Conservation (phyloP, 2,797 vertebrate species). For the Epinephelus malabaricus region DNA sequence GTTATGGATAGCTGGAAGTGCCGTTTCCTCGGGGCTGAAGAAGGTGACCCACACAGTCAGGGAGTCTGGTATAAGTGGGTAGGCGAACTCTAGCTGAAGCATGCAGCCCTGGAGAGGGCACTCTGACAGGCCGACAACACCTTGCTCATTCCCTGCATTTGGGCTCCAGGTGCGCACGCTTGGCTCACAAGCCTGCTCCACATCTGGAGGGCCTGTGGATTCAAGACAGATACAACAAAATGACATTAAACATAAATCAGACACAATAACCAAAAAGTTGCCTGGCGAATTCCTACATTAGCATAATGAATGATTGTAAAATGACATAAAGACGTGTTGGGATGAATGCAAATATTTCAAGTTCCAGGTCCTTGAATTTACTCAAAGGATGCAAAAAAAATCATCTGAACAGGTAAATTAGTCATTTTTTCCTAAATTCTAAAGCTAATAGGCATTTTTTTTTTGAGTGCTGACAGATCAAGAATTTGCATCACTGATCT, state of each 20-base stretch:
- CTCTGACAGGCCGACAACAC: constrained; percentile 88
- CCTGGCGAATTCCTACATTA: neutral
- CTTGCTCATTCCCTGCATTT: constrained; percentile 89
- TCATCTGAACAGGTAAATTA: neutral
- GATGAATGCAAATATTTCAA: constrained; percentile 7
- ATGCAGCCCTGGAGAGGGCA: constrained; percentile 96
- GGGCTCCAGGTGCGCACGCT: constrained; percentile 98
- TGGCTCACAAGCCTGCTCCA: constrained; percentile 96
- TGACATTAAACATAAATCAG: constrained; percentile 10
- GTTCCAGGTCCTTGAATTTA: constrained; percentile 13
- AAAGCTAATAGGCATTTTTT: constrained; percentile 12
- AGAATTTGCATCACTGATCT: constrained; percentile 42
- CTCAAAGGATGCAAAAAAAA: neutral
- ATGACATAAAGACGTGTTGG: constrained; percentile 22
- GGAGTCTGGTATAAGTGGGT: constrained; percentile 92
- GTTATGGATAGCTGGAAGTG: constrained; percentile 94
- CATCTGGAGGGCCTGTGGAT: constrained; percentile 93
- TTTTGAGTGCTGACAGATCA: constrained; percentile 17
- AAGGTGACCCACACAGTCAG: constrained; percentile 98
- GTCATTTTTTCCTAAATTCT: neutral
- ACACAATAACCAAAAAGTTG: neutral
- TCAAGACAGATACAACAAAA: constrained; percentile 23
- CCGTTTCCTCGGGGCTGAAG: constrained; percentile 92
- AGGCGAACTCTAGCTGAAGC: constrained; percentile 93
- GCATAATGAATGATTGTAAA: constrained; percentile 12